phyloP scores from a whole-genome alignment of 2,113 vertebrate species.

The Henicopernis longicauda region DNA sequence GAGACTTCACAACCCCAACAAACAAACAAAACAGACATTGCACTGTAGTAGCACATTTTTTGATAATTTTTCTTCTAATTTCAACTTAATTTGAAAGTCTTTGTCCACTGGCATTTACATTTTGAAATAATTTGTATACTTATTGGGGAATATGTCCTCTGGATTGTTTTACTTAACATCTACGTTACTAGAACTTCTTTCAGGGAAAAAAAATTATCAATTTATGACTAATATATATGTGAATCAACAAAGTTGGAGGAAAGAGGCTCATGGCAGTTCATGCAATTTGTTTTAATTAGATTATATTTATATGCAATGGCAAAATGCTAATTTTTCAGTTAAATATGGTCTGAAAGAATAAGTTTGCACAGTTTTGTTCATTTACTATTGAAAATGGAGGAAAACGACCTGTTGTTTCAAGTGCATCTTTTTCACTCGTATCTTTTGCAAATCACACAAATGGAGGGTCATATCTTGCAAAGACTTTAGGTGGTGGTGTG shows the following conservation, averaged over 20 bases:
- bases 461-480: not conserved
- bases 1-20: not conserved
- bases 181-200: not conserved
- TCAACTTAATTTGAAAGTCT: not conserved
- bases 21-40: not conserved
- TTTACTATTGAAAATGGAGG: not conserved
- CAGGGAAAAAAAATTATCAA: not conserved
- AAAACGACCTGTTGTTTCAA: not conserved
- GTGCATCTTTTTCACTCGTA: not conserved
- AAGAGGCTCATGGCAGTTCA: not conserved
- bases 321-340: not conserved
- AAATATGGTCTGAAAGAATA: not conserved
- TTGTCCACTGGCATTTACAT: not conserved
- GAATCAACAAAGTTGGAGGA: not conserved
- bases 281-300: not conserved
- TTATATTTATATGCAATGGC: not conserved
- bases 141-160: not conserved
- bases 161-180: not conserved
- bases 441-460: not conserved
- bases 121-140: not conserved
- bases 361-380: not conserved
- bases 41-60: not conserved
- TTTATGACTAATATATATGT: not conserved
- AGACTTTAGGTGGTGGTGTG: not conserved
- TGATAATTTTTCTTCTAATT: not conserved